These are phyloP conservation scores for Dissostichus mawsoni DNA, from an alignment of 2,113 vertebrate species.

Conservation along the genomic window DNA sequence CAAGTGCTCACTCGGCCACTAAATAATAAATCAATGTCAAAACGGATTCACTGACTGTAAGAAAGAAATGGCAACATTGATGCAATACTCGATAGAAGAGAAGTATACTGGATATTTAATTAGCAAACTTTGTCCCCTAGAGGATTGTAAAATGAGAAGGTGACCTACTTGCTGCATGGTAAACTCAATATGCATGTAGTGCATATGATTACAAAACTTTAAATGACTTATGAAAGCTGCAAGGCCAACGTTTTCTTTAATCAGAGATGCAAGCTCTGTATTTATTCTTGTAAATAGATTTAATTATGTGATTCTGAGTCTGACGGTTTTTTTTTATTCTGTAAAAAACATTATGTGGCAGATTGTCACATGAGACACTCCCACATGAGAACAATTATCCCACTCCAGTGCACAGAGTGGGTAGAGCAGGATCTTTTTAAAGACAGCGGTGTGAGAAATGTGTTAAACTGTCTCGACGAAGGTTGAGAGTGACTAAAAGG, in stretches of 20 bases:
- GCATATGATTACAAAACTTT: not conserved
- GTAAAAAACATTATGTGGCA: not conserved
- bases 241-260: not conserved
- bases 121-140: not conserved
- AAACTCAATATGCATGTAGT: not conserved
- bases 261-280: not conserved
- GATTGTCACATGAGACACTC: not conserved
- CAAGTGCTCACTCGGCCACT: not conserved
- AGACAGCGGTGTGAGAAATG: no score
- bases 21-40: constrained; percentile 5
- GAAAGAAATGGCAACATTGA: not conserved
- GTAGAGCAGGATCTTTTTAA: not conserved
- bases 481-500: no score
- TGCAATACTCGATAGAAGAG: not conserved
- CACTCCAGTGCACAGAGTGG: not conserved
- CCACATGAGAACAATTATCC: not conserved
- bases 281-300: not conserved
- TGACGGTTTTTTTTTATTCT: not conserved
- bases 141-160: not conserved
- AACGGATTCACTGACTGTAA: not conserved
- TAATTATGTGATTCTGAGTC: not conserved
- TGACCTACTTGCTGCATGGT: not conserved
- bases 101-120: not conserved
- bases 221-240: not conserved
- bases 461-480: no score